Evolutionary conservation across 2,113 vertebrate genomes (phyloP).

Genomic region (Coptodon bakossiorum): DNA sequence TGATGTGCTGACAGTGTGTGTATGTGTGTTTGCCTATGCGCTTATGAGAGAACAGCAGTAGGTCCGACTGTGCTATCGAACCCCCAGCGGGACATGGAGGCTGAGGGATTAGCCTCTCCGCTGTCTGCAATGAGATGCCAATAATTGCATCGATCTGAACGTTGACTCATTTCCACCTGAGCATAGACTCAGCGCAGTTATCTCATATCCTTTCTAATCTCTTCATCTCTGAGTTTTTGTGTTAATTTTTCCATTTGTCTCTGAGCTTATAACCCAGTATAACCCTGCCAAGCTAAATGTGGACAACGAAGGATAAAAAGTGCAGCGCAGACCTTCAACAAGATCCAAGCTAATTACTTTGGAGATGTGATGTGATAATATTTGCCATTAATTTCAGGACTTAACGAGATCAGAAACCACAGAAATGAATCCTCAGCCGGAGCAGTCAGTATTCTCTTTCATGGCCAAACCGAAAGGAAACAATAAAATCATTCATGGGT

Average conservation of each 20-base stretch:
- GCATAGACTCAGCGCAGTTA: neutral
- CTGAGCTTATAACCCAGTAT: neutral
- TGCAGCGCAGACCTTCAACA: neutral
- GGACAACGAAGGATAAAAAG: neutral
- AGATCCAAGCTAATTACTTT: neutral
- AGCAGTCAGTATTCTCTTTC: neutral
- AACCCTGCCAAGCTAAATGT: neutral
- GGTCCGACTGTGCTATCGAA: slow-evolving; percentile 17
- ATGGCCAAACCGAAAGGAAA: slow-evolving; percentile 16
- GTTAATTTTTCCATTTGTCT: neutral
- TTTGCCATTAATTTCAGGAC: neutral
- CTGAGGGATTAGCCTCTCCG: slow-evolving; percentile 26
- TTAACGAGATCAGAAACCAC: neutral
- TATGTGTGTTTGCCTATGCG: neutral
- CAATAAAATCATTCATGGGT: slow-evolving; percentile 58
- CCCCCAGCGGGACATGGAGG: slow-evolving; percentile 19
- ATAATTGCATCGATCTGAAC: slow-evolving; percentile 9
- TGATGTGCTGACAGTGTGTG: slow-evolving; percentile 24
- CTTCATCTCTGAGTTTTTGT: neutral
- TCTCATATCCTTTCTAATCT: neutral
- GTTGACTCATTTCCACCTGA: neutral
- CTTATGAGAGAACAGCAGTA: neutral
- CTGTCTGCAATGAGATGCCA: neutral
- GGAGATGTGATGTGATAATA: neutral
- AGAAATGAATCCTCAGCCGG: neutral